phyloP scores from a whole-genome alignment of 92 coral and sea anemone species.

The Zoanthus gigantus region DNA sequence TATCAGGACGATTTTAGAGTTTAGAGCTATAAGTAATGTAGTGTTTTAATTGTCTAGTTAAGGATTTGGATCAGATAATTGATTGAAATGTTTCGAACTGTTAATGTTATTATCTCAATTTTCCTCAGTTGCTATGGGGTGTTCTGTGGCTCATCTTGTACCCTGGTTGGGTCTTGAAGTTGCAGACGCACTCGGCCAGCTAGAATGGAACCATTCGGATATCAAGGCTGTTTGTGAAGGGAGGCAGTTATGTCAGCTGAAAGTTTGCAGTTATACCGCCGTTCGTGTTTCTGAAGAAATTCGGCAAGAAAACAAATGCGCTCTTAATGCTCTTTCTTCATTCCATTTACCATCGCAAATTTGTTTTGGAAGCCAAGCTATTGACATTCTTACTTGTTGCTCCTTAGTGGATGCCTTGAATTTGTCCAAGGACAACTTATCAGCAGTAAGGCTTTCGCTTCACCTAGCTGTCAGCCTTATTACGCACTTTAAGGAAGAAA shows the following conservation, averaged over 20 bases:
- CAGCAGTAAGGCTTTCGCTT: conserved; percentile 30
- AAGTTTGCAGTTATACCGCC: conserved; percentile 21
- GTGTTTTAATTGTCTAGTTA: too few species aligned
- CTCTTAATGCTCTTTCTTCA: background rate
- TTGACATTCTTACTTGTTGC: conserved; percentile 30
- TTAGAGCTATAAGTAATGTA: too few species aligned
- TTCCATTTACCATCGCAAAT: conserved; percentile 26
- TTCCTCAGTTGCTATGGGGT: conserved; percentile 10
- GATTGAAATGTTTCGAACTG: too few species aligned
- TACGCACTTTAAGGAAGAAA: conserved; percentile 24
- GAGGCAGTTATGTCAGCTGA: background rate
- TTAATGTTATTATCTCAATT: background rate
- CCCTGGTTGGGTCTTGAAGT: conserved; percentile 29
- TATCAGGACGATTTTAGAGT: too few species aligned
- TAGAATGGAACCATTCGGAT: conserved; percentile 5
- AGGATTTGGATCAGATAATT: too few species aligned
- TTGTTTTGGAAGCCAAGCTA: background rate
- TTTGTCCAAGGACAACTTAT: background rate
- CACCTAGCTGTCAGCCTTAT: conserved; percentile 14
- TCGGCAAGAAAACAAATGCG: background rate
- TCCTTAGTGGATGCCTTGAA: conserved; percentile 29
- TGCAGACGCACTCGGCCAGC: conserved; percentile 3
- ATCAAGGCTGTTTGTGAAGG: conserved; percentile 29
- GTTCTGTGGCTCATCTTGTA: background rate
- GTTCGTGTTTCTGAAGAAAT: background rate